These are phyloP conservation scores for Alligator mississippiensis DNA, from an alignment of 2,113 vertebrate species.

Conservation along the genomic window DNA sequence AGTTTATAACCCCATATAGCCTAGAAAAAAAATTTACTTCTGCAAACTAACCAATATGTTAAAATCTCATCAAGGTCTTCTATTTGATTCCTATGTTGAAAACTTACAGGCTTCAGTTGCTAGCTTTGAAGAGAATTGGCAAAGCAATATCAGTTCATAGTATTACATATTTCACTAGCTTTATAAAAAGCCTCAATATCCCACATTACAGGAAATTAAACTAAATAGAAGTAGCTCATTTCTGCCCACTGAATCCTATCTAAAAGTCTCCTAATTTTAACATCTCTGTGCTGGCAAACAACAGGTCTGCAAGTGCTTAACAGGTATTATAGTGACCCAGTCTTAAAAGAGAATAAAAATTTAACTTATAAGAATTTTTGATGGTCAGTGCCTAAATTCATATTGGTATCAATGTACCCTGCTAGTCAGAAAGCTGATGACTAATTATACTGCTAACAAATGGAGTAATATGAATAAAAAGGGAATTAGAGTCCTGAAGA, in stretches of 20 bases:
- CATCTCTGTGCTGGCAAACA: background rate
- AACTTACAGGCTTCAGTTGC: background rate
- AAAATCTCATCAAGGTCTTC: background rate
- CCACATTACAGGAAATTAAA: background rate
- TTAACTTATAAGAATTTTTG: background rate
- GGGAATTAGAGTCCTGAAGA: constrained; percentile 11
- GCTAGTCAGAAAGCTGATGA: constrained; percentile 16
- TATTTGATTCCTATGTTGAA: background rate
- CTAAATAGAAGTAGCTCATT: constrained; percentile 3
- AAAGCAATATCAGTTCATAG: background rate
- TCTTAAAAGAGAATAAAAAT: constrained; percentile 1
- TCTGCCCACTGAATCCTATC: background rate
- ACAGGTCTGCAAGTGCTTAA: background rate
- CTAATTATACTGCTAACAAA: background rate
- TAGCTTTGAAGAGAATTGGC: background rate
- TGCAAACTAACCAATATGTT: background rate
- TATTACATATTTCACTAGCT: background rate
- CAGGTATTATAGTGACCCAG: background rate
- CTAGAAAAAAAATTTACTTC: background rate
- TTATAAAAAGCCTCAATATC: background rate
- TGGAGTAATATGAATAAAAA: background rate
- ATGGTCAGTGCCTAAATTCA: constrained; percentile 12
- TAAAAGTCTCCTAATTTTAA: constrained; percentile 25
- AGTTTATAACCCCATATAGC: constrained; percentile 10
- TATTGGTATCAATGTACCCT: background rate